phyloP scores from a whole-genome alignment of 2,888 invertebrate species.

The Mamestra brassicae region DNA sequence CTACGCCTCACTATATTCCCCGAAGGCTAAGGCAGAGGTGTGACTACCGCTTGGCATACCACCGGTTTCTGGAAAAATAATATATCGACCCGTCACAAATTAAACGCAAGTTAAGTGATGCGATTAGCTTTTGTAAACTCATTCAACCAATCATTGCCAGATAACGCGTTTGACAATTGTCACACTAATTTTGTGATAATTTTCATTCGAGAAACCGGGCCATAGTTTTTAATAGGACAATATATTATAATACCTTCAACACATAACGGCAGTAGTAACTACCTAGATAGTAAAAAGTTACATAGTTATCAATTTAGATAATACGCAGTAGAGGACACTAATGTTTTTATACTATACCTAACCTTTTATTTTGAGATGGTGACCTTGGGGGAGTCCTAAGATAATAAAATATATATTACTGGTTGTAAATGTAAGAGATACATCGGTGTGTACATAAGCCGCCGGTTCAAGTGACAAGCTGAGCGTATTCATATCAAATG shows the following conservation, averaged over 20 bases:
- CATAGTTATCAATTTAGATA: constrained; percentile 17
- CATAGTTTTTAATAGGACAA: neutral
- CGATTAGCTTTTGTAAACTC: too few relatives aligned
- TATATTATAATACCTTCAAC: neutral
- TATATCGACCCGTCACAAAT: too few relatives aligned
- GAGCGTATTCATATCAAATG: constrained; percentile 5
- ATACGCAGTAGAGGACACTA: constrained; percentile 26
- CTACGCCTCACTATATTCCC: neutral
- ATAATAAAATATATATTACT: constrained; percentile 49
- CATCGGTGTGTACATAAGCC: constrained; percentile 37
- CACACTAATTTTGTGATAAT: too few relatives aligned
- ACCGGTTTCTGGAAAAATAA: too few relatives aligned
- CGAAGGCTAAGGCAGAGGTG: neutral
- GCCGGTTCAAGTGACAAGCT: constrained; percentile 49
- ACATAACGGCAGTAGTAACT: neutral
- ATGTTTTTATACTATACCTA: constrained; percentile 27
- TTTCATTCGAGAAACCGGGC: too few relatives aligned
- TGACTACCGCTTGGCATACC: too few relatives aligned
- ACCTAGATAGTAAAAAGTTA: constrained; percentile 1
- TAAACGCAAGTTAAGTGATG: too few relatives aligned
- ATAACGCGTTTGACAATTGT: too few relatives aligned
- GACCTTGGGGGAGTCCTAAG: constrained; percentile 64
- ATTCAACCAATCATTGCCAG: too few relatives aligned
- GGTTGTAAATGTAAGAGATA: constrained; percentile 51
- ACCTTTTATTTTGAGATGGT: constrained; percentile 44